Base-by-base conservation (phyloP, 2,113 vertebrate genomes). In the Suricata suricatta region DNA sequence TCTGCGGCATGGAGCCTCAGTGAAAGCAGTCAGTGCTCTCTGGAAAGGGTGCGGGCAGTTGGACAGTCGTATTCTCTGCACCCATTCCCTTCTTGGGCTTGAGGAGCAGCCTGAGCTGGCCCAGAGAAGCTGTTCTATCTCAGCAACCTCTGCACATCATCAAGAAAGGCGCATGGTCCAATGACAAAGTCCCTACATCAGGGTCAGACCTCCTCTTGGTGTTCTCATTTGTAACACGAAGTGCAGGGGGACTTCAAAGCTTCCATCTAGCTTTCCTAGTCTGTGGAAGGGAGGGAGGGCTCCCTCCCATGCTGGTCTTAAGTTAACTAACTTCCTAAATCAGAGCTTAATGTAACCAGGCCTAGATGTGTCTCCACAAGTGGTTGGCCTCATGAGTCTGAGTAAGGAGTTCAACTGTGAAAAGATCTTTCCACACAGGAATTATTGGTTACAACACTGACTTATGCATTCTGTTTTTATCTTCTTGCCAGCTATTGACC, bases 381-480 rank as follows among this genome's bases (percentile, higher is more conserved):
- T 13, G n/a, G 47, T 1, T 25, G n/a, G 87, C 29, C 69, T 76
- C 17, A 27, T 21, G 68, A 88, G 33, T 64, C n/a, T 3, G 19
- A 44, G 16, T 14, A 76, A 76, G 72, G 17, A 52, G 38, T 64
- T 50, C 50, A 83, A 57, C 38, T 33, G 17, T 35, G 35, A 88
- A 72, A 88, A 94, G 23, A 74, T 60, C 41, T 72, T 92, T 91
- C 16, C 52, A 33, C 33, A 44, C 38, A 35, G 14, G 33, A 80
- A 93, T 90, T 93, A n/a, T 77, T 90, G 96, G 93, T n/a, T 50
- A 74, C 23, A 76, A 83, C 57, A 71, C 50, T 64, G 93, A 89
- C 76, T 54, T 83, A 79, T 79, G 3, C 3, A 52, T 80, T 84
- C 25, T 11, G 10, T 57, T 80, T 86, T 89, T 92, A 92, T 66